Conservation (phyloP, 2,888 invertebrate species). For the Allolobophora icterica region DNA sequence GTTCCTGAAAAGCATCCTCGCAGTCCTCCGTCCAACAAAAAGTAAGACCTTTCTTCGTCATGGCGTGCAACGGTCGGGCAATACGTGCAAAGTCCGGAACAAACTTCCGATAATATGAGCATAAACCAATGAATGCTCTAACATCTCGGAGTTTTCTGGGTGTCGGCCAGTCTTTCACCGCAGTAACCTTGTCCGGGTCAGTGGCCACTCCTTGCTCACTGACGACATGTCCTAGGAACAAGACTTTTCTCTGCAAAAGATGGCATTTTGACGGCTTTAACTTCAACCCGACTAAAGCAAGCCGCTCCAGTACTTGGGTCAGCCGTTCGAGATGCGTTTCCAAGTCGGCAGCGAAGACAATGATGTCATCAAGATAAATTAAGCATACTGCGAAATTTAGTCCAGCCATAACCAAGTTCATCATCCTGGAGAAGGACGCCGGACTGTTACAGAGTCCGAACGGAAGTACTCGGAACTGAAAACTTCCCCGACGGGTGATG, state of each 20-base stretch:
- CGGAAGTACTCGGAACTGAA: slow-evolving; percentile 36
- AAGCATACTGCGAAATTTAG: slow-evolving; percentile 19
- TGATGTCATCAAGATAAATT: slow-evolving; percentile 41
- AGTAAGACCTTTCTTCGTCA: slow-evolving; percentile 14
- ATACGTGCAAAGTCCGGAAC: slow-evolving; percentile 34
- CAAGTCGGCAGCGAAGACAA: slow-evolving; percentile 20
- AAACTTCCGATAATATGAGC: slow-evolving; percentile 28
- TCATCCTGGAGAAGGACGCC: slow-evolving; percentile 38
- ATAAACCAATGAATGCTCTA: slow-evolving; percentile 26
- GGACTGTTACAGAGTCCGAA: slow-evolving; percentile 34
- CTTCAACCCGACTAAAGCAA: no score
- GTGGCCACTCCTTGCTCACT: slow-evolving; percentile 31
- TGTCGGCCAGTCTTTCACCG: slow-evolving; percentile 29
- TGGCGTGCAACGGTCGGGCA: neutral
- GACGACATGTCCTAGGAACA: slow-evolving; percentile 37
- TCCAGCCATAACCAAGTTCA: slow-evolving; percentile 31
- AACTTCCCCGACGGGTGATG: slow-evolving; percentile 31
- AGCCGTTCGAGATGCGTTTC: neutral
- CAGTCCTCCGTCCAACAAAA: no score
- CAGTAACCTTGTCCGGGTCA: slow-evolving; percentile 31
- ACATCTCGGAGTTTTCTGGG: neutral
- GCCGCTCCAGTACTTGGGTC: no score
- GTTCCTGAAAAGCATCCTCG: no score
- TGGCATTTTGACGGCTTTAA: slow-evolving; percentile 29
- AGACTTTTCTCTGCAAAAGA: slow-evolving; percentile 35